Evolutionary conservation across 2,888 invertebrate genomes (phyloP), one percentile per base, ranked within the genome.

Genomic region (Teleiodes luculella): DNA sequence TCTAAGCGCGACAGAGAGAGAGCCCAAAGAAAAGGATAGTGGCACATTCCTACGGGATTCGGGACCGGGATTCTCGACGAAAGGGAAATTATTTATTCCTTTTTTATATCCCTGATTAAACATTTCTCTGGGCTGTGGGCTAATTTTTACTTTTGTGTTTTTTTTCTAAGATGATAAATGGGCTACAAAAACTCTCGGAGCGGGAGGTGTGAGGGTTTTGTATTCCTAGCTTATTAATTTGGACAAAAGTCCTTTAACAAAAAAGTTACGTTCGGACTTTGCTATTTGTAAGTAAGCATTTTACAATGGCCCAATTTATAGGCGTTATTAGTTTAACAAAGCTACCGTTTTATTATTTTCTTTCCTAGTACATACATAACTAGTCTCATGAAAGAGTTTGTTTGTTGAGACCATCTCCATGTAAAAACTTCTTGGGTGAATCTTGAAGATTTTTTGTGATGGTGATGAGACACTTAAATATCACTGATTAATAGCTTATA

Each of bases 31-130:
- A 56, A 58, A 57, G 55, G 56, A 60, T 37, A 56, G 53, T 54
- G 53, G 43, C 35, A 50, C 60, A 62, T 62, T 62, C 62, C 60
- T 59, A 43, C 46, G 56, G 62, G 60, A 59, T 50, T 59, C 51
- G 54, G 49, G 35, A 50, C 53, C 50, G 37, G 41, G 55, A 60
- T 60, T 58, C 60, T 47, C 49, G 56, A 46, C 46, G 61, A 63
- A 61, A 63, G 58, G 57, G 61, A 63, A 61, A 56, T 57, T 54
- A 50, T 57, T 55, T 50, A 37, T 51, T 47, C 48, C 45, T 57
- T 55, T 58, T 58, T 36, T 33, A 52, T 43, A 48, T 39, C 56
- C 46, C 54, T 61, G 57, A 55, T 53, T 60, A 57, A 54, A 54
- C 50, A 53, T 55, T 57, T 57, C 52, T 56, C 39, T 24, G n/a